phyloP scores from a whole-genome alignment of 2,888 invertebrate species.

The Erebia epiphron region DNA sequence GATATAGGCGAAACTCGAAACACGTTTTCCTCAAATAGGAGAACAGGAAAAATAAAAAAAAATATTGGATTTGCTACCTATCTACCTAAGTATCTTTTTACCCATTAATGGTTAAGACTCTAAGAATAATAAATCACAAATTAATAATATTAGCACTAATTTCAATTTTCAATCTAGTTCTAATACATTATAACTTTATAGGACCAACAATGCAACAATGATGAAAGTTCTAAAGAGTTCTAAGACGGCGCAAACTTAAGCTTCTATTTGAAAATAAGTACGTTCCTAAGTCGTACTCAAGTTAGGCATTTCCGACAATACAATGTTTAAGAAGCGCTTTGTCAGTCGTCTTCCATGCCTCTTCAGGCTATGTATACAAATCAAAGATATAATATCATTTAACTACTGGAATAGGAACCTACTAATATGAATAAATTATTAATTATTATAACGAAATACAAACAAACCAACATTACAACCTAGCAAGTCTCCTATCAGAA shows the following conservation, averaged over 20 bases:
- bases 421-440: neutral
- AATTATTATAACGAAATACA: neutral
- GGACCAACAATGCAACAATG: neutral
- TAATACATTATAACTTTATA: neutral
- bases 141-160: too few relatives aligned
- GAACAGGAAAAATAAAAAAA: too few relatives aligned
- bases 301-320: constrained; percentile 30
- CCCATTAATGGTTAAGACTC: too few relatives aligned
- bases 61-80: too few relatives aligned
- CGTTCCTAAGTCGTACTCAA: constrained; percentile 17
- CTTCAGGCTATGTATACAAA: constrained; percentile 26
- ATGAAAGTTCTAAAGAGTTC: constrained; percentile 1
- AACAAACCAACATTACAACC: neutral
- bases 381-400: constrained; percentile 11
- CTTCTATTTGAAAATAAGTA: constrained; percentile 11
- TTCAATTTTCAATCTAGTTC: neutral
- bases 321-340: constrained; percentile 35
- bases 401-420: constrained; percentile 12
- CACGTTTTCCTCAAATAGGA: too few relatives aligned
- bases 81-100: too few relatives aligned
- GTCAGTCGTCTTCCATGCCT: constrained; percentile 35
- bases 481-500: too few relatives aligned
- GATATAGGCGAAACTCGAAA: too few relatives aligned
- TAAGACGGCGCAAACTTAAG: constrained; percentile 3
- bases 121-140: too few relatives aligned